Conservation (phyloP, 2,888 invertebrate genomes). For the Eretmocerus hayati region DNA sequence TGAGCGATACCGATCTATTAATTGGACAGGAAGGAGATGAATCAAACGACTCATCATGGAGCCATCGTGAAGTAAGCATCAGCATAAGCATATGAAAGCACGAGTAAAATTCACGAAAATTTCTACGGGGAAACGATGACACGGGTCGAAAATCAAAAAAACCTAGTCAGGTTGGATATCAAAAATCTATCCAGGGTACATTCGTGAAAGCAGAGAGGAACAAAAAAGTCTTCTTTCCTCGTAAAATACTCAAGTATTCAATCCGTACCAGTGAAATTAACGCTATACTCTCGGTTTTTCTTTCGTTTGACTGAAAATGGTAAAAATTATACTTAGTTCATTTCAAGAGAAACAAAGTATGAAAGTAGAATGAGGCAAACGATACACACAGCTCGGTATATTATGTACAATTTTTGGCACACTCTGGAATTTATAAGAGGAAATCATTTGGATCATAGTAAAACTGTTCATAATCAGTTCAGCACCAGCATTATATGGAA, state of each 20-base stretch:
- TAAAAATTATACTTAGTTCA: conserved; percentile 15
- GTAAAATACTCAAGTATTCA: conserved; percentile 2
- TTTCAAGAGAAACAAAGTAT: not conserved
- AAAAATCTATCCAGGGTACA: not conserved
- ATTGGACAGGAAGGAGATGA: no score
- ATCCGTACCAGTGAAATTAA: conserved; percentile 30
- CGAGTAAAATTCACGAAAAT: not conserved
- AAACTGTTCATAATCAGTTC: no score
- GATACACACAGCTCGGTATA: not conserved
- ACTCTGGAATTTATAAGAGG: no score
- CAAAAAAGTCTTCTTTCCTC: conserved; percentile 3
- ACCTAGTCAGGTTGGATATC: not conserved
- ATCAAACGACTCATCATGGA: no score
- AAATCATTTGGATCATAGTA: no score
- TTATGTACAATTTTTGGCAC: no score
- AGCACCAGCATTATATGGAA: no score
- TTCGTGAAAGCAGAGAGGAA: not conserved
- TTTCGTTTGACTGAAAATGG: conserved; percentile 32
- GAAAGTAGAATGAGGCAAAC: not conserved
- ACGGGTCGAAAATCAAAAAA: not conserved
- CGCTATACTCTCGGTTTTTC: conserved; percentile 23
- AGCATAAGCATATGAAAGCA: conserved; percentile 11
- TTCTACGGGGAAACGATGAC: not conserved
- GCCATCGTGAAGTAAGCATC: no score
- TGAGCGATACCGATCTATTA: no score